phyloP scores from a whole-genome alignment of 2,797 vertebrate species.

The Halcyon smyrnensis region DNA sequence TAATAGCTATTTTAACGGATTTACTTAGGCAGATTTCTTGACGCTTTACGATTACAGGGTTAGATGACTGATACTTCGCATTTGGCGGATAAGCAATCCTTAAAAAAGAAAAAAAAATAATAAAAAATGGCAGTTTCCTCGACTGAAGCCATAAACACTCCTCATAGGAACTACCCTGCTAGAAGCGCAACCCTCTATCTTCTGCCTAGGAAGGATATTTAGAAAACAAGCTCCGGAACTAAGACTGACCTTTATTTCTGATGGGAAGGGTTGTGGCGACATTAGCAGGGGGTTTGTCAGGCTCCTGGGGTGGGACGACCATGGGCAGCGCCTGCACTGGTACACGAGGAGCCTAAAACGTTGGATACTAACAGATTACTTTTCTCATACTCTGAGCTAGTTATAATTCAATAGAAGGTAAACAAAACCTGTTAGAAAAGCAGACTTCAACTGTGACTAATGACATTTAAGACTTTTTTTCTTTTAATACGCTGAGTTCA shows the following conservation, averaged over 20 bases:
- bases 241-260: constrained; percentile 85
- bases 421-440: constrained; percentile 27
- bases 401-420: constrained; percentile 29
- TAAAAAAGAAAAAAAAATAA: not conserved
- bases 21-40: constrained; percentile 58
- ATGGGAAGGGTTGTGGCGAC: constrained; percentile 83
- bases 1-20: not conserved
- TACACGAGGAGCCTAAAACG: constrained; percentile 84
- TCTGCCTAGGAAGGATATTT: constrained; percentile 38
- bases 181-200: constrained; percentile 19
- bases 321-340: constrained; percentile 87
- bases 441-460: not conserved
- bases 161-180: constrained; percentile 6
- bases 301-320: constrained; percentile 87
- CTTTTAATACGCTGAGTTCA: not conserved
- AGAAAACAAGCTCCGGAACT: constrained; percentile 53
- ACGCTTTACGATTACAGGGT: not conserved
- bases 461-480: not conserved
- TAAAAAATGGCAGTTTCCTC: not conserved
- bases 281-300: constrained; percentile 85
- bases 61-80: not conserved
- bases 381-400: constrained; percentile 28
- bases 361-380: constrained; percentile 56
- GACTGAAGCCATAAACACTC: constrained; percentile 15
- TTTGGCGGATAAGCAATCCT: not conserved